phyloP scores from a whole-genome alignment of 2,888 invertebrate genomes.

The Epistrophe grossulariae region DNA sequence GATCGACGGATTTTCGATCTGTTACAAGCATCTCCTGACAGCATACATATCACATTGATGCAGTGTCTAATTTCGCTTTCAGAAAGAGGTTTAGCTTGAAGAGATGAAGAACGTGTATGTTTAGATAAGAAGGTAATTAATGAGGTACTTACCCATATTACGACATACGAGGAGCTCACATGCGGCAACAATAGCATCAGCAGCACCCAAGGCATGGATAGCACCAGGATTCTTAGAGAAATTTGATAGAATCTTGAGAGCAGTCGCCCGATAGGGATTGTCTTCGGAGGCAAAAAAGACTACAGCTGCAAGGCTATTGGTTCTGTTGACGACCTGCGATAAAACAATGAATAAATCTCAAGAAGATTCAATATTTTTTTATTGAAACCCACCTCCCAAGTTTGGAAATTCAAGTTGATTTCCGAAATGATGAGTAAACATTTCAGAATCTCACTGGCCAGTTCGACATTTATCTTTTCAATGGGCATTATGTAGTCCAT shows the following conservation, averaged over 20 bases:
- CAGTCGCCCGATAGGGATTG: conserved; percentile 80
- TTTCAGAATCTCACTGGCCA: conserved; percentile 81
- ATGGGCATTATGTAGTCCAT: conserved; percentile 81
- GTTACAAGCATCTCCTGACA: conserved; percentile 83
- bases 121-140: background rate
- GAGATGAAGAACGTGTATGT: background rate
- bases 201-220: conserved; percentile 80
- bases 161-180: conserved; percentile 81
- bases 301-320: conserved; percentile 80
- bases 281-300: conserved; percentile 81
- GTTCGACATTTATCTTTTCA: conserved; percentile 79
- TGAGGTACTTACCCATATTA: conserved; percentile 77
- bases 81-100: conserved; percentile 77
- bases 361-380: background rate
- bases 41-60: conserved; percentile 81
- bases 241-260: conserved; percentile 82
- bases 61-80: conserved; percentile 82
- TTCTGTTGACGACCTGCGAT: conserved; percentile 42
- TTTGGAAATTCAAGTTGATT: conserved; percentile 78
- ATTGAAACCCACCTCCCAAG: conserved; percentile 79
- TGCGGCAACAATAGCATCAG: conserved; percentile 82
- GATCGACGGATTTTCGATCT: conserved; percentile 83
- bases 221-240: conserved; percentile 81
- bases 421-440: conserved; percentile 81
- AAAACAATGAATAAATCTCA: background rate